These are phyloP conservation scores for Drosophila anceps DNA, from an alignment of 2,888 invertebrate genomes.

Conservation along the genomic window DNA sequence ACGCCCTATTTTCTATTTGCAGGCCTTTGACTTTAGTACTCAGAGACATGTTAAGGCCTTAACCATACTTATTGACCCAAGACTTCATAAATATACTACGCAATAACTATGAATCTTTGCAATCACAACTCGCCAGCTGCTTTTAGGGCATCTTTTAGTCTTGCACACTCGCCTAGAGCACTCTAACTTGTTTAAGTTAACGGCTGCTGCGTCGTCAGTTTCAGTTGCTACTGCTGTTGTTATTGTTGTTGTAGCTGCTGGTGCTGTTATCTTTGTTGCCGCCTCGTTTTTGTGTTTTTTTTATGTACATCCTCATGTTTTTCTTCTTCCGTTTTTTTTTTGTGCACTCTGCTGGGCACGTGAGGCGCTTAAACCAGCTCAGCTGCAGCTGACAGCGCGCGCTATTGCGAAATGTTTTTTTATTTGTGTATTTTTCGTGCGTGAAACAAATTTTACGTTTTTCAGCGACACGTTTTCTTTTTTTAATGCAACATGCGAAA, in stretches of 20 bases:
- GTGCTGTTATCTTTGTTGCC: slow-evolving; percentile 23
- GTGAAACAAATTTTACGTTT: slow-evolving; percentile 63
- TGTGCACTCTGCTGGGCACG: slow-evolving; percentile 34
- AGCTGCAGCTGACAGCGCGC: slow-evolving; percentile 46
- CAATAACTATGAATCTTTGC: no score
- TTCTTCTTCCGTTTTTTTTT: neutral
- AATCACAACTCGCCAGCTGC: neutral
- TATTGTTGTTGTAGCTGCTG: slow-evolving; percentile 6
- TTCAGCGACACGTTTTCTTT: slow-evolving; percentile 52
- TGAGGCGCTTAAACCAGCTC: slow-evolving; percentile 36
- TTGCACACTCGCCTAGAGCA: neutral
- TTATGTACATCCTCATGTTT: neutral
- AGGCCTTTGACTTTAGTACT: no score
- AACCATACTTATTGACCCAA: no score
- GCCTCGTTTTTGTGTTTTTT: slow-evolving; percentile 6
- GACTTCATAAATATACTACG: no score
- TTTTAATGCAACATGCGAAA: slow-evolving; percentile 31
- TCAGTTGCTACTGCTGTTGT: slow-evolving; percentile 23
- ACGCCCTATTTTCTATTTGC: no score
- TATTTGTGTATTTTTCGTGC: slow-evolving; percentile 19
- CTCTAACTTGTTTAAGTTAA: slow-evolving; percentile 27
- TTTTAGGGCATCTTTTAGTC: neutral
- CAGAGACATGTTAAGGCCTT: no score
- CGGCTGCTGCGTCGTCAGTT: slow-evolving; percentile 51
- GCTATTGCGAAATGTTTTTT: slow-evolving; percentile 33